Base-by-base conservation (phyloP, 1,140 invertebrate genomes). In the Drosophila pectinifera region DNA sequence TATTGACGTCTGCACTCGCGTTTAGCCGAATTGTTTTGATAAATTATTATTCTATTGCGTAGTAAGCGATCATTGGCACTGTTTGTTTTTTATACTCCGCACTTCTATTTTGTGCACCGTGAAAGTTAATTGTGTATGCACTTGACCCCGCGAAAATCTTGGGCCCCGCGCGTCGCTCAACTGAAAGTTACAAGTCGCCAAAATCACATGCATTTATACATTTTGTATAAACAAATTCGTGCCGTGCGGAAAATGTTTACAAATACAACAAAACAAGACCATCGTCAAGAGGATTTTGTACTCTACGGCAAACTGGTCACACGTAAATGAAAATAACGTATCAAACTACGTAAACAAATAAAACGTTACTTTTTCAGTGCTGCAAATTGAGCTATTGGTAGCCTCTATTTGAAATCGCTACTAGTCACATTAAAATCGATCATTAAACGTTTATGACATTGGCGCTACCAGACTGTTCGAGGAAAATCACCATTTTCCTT, bases 131-230 rank as follows among this genome's bases (percentile, higher is more conserved):
- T 31, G 54, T 24, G 31, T n/a, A 38, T 70, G 36, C 26, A 45
- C 42, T 57, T 39, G 49, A 38, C 49, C 67, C 49, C 41, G 67
- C 49, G 20, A 22, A 48, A 72, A n/a, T 34, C 34, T 34, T 36
- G 49, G 20, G 41, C 24, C 24, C 64, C 41, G 63, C 41, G 24
- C 26, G 51, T 56, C 65, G 34, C 31, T 65, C 10, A 8, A 34
- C 65, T 20, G 7, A 72, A 57, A 56, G 51, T 57, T 72, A 72
- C 68, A 70, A 70, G 68, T 57, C 41, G 51, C 34, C 24, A 70
- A 48, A 34, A 57, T 18, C 68, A 70, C 65, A 48, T 72, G 53
- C 51, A 72, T 72, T 70, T 72, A 70, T 70, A 72, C 48, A 46
- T 72, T 72, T 46, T 42, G 10, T 18, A 18, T 53, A 53, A 53